Conservation (phyloP, 1,140 invertebrate genomes). For the Neodiprion pinetum region DNA sequence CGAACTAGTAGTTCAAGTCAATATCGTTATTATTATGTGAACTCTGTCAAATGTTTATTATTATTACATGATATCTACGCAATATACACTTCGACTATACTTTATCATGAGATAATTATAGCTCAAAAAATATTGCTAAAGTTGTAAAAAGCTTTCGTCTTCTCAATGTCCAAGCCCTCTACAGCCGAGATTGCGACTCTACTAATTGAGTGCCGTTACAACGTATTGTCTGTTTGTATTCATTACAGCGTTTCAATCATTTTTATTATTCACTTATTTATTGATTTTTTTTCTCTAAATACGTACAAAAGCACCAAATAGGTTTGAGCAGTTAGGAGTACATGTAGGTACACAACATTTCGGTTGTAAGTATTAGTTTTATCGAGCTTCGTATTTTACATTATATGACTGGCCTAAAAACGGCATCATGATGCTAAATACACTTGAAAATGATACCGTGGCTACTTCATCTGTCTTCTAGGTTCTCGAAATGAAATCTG, state of each 20-base stretch:
- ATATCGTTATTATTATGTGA: neutral
- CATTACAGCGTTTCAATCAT: constrained; percentile 29
- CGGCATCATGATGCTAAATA: no score
- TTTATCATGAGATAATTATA: no score
- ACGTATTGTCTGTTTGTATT: constrained; percentile 17
- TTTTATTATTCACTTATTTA: constrained; percentile 12
- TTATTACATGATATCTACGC: no score
- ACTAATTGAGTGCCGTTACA: no score
- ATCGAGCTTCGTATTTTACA: no score
- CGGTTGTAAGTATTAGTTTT: no score
- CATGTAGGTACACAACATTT: neutral
- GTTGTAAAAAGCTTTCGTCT: neutral
- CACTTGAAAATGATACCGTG: no score
- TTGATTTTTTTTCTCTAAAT: neutral
- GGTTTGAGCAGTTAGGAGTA: constrained; percentile 36
- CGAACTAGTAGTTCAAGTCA: constrained; percentile 41
- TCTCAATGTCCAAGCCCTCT: neutral
- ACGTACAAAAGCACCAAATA: constrained; percentile 38
- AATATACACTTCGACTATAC: no score
- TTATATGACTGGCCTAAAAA: no score
- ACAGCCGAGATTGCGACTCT: neutral
- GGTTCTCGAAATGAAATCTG: no score
- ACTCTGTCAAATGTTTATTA: neutral
- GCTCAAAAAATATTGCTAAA: neutral
- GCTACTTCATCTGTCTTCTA: no score